Percentiles rank a stretch among this genome's conserved stretches.
Conservation (phyloP, 1,140 invertebrate species). For the Anastrepha obliqua region DNA sequence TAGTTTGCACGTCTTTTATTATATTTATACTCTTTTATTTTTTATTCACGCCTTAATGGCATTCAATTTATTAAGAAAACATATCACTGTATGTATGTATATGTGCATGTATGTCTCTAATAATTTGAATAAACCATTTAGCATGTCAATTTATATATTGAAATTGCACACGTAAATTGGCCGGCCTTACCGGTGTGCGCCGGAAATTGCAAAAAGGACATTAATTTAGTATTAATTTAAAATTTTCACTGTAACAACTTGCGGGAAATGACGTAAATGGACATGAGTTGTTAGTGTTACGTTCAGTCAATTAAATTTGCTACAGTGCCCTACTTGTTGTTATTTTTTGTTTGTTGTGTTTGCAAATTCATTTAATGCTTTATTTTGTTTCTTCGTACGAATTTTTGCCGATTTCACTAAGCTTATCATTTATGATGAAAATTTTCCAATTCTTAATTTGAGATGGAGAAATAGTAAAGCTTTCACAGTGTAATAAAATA, state of each 20-base stretch:
- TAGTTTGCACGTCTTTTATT: slow-evolving; percentile 30
- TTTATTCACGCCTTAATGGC: neutral
- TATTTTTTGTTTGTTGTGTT: too few relatives aligned
- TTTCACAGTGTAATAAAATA: too few relatives aligned
- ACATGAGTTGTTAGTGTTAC: neutral
- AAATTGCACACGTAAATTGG: neutral
- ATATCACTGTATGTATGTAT: neutral
- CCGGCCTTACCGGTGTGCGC: neutral
- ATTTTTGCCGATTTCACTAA: too few relatives aligned
- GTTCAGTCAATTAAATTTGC: too few relatives aligned
- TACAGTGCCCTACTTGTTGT: too few relatives aligned
- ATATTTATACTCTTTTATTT: slow-evolving; percentile 3
- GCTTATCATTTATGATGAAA: too few relatives aligned
- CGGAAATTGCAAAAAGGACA: slow-evolving; percentile 25
- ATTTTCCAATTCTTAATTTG: too few relatives aligned
- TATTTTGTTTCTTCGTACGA: too few relatives aligned
- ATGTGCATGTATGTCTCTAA: neutral
- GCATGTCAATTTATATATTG: slow-evolving; percentile 15
- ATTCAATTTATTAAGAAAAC: neutral
- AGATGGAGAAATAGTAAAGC: too few relatives aligned
- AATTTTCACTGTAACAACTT: neutral
- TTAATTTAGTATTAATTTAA: slow-evolving; percentile 7
- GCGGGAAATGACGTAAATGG: neutral
- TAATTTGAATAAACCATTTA: slow-evolving; percentile 23
- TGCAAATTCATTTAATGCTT: too few relatives aligned